Base-by-base conservation (phyloP, 2,113 vertebrate genomes). In the Leucosticte australis region DNA sequence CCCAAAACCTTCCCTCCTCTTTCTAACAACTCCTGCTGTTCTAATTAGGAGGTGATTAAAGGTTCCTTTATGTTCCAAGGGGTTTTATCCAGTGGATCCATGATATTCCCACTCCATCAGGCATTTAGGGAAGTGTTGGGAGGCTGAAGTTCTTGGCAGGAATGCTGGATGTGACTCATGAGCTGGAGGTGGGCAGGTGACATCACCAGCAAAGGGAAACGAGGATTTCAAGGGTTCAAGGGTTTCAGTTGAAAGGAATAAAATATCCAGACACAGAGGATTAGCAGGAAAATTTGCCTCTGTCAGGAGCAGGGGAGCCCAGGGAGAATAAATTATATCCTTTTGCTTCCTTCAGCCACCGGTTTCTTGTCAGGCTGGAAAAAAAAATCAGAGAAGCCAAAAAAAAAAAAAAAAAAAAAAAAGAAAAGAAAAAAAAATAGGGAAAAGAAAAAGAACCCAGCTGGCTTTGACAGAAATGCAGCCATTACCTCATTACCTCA, bases 401-500 rank as follows among this genome's bases (percentile, higher is more conserved):
- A n/a, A 81, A 33, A 46, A 20, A 24, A n/a, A n/a, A n/a, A n/a
- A n/a, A n/a, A 20, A 53, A 87, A 73, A 39, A 26, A 9, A 27
- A 13, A 11, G 9, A 50, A 73, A 73, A 80, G 41, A 35, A 53
- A 71, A 90, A 75, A 10, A 21, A 15, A 56, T 20, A 22, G 42
- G n/a, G 39, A 56, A 80, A 77, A 81, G 44, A 37, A 62, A 76
- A 92, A 83, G 42, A 76, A 75, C 28, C 27, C 96, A 97, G 50
- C 96, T 97, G 96, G 62, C 80, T 90, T 89, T 92, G 69, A 83
- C 55, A 89, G 89, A 63, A 91, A 90, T 37, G 64, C 93, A 96
- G 70, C 84, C 90, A 63, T 97, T 92, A 95, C 94, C 95, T 97
- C 90, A 63, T 97, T 92, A 95, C 94, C 95, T 97, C 96, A 96